phyloP scores from a whole-genome alignment of 2,113 vertebrate species.

The Microcebus tavaratra region DNA sequence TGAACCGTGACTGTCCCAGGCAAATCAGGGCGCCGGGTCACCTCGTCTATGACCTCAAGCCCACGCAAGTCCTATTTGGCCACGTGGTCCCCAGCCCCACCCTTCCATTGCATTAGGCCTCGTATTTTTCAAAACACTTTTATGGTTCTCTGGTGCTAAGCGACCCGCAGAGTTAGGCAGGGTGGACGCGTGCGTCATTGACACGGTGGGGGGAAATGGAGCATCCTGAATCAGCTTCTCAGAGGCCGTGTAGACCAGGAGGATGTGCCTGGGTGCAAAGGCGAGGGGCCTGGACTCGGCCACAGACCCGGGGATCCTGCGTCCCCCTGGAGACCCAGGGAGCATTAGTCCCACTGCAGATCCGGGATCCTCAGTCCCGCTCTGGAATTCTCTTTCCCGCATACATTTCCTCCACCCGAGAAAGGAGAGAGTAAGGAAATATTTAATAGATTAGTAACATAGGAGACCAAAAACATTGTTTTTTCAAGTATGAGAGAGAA shows the following conservation, averaged over 20 bases:
- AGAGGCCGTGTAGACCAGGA: fast-evolving
- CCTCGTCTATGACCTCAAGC: too few species aligned
- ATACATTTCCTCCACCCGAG: fast-evolving
- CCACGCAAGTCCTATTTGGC: fast-evolving
- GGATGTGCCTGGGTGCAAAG: background rate
- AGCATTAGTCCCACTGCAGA: background rate
- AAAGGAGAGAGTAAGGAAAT: too few species aligned
- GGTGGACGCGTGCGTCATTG: fast-evolving
- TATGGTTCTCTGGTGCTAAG: background rate
- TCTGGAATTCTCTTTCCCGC: background rate
- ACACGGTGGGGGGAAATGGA: background rate
- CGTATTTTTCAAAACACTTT: background rate
- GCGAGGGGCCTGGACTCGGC: background rate
- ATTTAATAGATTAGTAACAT: background rate
- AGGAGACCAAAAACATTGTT: background rate
- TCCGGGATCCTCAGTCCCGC: background rate
- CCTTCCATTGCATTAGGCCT: too few species aligned
- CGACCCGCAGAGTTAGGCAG: background rate
- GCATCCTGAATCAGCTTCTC: fast-evolving
- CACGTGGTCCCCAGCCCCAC: too few species aligned
- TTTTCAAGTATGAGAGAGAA: background rate
- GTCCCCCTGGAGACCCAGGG: background rate
- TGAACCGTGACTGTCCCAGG: background rate
- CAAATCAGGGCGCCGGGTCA: background rate
- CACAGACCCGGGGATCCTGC: background rate